Conservation (phyloP, 2,888 invertebrate species). For the Monoplex corrugatus region DNA sequence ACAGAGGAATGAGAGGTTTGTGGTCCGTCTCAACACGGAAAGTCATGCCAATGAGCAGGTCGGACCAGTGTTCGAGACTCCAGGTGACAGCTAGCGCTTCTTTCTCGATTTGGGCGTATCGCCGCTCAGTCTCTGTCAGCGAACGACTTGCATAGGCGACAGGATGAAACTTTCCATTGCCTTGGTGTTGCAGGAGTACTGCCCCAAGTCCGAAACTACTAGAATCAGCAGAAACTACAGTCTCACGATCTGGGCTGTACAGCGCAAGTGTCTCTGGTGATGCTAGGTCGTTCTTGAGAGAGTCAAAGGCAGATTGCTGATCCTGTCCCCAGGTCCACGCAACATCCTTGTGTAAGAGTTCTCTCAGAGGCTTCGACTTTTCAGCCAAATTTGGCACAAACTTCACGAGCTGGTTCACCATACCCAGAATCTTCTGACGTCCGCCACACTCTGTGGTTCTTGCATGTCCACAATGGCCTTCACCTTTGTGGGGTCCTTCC, state of each 20-base stretch:
- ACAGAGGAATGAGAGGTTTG: neutral
- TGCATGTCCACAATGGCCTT: constrained; percentile 59
- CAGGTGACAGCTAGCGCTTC: neutral
- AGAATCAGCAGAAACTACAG: constrained; percentile 31
- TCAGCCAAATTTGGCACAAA: constrained; percentile 39
- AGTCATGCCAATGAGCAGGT: neutral
- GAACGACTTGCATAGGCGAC: neutral
- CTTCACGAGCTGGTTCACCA: constrained; percentile 44
- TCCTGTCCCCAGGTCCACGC: constrained; percentile 17
- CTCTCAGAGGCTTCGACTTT: constrained; percentile 5
- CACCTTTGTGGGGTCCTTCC: constrained; percentile 83
- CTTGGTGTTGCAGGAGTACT: constrained; percentile 1
- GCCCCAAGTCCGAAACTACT: neutral
- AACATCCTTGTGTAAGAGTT: constrained; percentile 7
- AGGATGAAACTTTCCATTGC: constrained; percentile 11
- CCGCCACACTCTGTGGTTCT: neutral
- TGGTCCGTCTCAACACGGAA: neutral
- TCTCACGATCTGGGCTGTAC: neutral
- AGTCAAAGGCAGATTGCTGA: neutral
- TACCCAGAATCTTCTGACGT: constrained; percentile 39
- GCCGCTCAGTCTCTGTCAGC: neutral
- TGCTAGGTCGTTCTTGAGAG: neutral
- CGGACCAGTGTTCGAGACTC: constrained; percentile 13
- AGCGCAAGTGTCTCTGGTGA: neutral
- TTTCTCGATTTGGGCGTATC: neutral